Evolutionary conservation across 2,888 invertebrate species (phyloP).

Genomic region (Athalia cordata): DNA sequence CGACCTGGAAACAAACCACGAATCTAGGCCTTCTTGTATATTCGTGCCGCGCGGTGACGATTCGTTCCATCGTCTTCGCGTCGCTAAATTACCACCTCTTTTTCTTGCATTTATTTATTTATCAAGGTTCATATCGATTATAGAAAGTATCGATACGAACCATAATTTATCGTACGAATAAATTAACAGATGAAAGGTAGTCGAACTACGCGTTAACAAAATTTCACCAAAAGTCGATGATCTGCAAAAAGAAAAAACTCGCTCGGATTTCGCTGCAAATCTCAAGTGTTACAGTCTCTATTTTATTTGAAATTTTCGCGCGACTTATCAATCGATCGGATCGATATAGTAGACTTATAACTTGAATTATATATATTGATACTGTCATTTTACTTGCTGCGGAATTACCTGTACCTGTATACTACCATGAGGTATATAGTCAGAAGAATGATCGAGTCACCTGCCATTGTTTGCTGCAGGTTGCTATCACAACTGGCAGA

Average conservation of each 20-base stretch:
- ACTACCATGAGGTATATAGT: neutral
- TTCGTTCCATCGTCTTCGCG: constrained; percentile 2
- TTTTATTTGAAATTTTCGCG: no score
- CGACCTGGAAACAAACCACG: constrained; percentile 26
- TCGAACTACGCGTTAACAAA: no score
- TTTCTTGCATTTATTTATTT: no score
- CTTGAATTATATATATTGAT: neutral
- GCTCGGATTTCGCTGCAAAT: no score
- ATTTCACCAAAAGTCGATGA: no score
- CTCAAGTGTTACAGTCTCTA: no score
- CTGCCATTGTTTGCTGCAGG: constrained; percentile 53
- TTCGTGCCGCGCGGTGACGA: neutral
- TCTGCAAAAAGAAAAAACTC: no score
- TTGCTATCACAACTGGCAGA: constrained; percentile 57
- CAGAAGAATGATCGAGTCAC: constrained; percentile 46
- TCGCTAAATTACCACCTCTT: neutral
- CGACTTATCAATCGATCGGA: neutral
- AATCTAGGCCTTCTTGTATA: constrained; percentile 7
- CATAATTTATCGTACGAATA: no score
- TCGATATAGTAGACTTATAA: neutral
- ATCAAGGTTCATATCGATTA: no score
- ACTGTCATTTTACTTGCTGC: constrained; percentile 6
- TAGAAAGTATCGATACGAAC: no score
- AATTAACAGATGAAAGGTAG: no score
- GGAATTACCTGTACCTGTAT: neutral